phyloP scores from a whole-genome alignment of 2,113 vertebrate genomes.

The Puffinus mauretanicus region DNA sequence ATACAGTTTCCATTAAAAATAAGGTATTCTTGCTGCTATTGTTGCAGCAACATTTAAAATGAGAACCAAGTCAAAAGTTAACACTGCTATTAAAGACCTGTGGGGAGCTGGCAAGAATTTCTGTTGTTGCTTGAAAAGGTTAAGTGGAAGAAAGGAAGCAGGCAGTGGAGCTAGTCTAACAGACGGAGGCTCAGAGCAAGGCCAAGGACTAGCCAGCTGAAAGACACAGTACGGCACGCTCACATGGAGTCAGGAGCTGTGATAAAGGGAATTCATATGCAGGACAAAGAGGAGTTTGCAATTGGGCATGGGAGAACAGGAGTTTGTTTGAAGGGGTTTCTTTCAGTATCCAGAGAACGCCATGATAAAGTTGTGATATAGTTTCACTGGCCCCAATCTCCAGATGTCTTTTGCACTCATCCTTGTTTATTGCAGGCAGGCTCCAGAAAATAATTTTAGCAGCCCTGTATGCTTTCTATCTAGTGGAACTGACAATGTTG shows the following conservation, averaged over 20 bases:
- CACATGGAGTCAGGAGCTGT: not conserved
- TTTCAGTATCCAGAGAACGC: not conserved
- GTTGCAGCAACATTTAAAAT: not conserved
- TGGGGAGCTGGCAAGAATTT: not conserved
- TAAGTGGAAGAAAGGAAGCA: not conserved
- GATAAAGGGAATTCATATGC: not conserved
- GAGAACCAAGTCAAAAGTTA: not conserved
- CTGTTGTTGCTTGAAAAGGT: not conserved
- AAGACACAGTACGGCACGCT: not conserved
- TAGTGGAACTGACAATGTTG: not conserved
- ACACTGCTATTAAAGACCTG: not conserved
- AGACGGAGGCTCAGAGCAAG: not conserved
- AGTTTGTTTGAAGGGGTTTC: not conserved
- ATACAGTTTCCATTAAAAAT: conserved; percentile 1
- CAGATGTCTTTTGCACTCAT: not conserved
- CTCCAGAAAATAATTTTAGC: not conserved
- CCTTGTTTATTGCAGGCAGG: not conserved
- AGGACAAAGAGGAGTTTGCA: not conserved
- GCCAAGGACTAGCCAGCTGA: not conserved
- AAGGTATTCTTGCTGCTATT: not conserved
- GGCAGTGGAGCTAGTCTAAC: not conserved
- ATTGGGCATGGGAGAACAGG: not conserved
- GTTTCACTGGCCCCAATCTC: not conserved
- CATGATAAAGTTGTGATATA: not conserved
- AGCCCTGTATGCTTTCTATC: not conserved